Conservation (phyloP, 2,888 invertebrate species). For the Cataglyphis altisquamis region DNA sequence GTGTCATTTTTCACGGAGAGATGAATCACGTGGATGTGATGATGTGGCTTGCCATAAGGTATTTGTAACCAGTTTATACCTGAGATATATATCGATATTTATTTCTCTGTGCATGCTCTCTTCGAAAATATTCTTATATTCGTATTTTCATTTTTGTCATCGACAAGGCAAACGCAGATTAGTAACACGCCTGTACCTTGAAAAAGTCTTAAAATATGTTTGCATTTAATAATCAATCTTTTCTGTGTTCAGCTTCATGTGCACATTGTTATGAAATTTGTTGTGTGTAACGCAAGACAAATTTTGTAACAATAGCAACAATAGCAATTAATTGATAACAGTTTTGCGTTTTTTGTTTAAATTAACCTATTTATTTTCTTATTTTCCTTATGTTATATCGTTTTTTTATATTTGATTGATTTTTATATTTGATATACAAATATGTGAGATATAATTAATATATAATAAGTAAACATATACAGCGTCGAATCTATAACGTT, state of each 20-base stretch:
- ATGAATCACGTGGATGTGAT: slow-evolving; percentile 49
- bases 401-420: slow-evolving; percentile 25
- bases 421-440: no score
- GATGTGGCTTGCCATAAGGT: slow-evolving; percentile 71
- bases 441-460: slow-evolving; percentile 3
- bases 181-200: slow-evolving; percentile 47
- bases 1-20: slow-evolving; percentile 71
- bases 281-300: neutral
- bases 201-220: slow-evolving; percentile 58
- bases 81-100: slow-evolving; percentile 66
- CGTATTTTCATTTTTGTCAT: slow-evolving; percentile 51
- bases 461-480: neutral
- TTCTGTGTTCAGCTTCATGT: slow-evolving; percentile 60
- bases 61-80: slow-evolving; percentile 75
- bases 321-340: slow-evolving; percentile 29
- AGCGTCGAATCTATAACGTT: slow-evolving; percentile 31
- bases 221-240: slow-evolving; percentile 59
- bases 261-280: slow-evolving; percentile 32
- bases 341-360: slow-evolving; percentile 33
- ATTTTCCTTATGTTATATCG: neutral
- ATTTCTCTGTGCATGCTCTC: slow-evolving; percentile 77
- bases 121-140: slow-evolving; percentile 45
- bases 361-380: slow-evolving; percentile 38
- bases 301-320: slow-evolving; percentile 9
- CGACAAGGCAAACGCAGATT: slow-evolving; percentile 41